phyloP scores from a whole-genome alignment of 2,113 vertebrate genomes.

The Mola mola region DNA sequence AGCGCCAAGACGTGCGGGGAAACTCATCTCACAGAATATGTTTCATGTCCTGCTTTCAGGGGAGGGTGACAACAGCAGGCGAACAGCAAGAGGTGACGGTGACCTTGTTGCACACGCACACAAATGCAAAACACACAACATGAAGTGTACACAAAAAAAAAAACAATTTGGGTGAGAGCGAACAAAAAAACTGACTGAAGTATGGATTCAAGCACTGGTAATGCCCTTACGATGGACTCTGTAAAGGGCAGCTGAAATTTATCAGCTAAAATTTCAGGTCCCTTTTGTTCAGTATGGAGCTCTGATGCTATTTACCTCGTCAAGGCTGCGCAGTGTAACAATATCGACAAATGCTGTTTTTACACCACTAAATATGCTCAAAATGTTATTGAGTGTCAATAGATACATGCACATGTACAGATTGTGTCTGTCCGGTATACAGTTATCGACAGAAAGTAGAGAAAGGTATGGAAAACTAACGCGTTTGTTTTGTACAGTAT shows the following conservation, averaged over 20 bases:
- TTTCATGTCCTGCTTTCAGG: constrained; percentile 30
- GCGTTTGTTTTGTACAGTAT: too few relatives aligned
- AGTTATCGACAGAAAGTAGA: too few relatives aligned
- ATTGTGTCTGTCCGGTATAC: too few relatives aligned
- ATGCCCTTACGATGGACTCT: not conserved
- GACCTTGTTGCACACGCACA: constrained; percentile 36
- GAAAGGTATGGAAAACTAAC: too few relatives aligned
- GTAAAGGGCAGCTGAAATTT: too few relatives aligned
- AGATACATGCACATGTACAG: too few relatives aligned
- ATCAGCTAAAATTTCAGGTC: too few relatives aligned
- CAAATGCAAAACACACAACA: not conserved
- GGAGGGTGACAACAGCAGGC: constrained; percentile 55
- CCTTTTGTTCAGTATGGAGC: not conserved
- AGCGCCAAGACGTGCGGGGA: constrained; percentile 27
- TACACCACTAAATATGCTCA: too few relatives aligned
- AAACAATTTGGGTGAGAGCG: constrained; percentile 9
- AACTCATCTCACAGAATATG: constrained; percentile 50
- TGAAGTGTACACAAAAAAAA: constrained; percentile 21
- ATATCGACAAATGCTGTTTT: too few relatives aligned
- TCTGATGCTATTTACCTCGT: constrained; percentile 16
- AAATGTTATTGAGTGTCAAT: too few relatives aligned
- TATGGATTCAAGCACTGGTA: constrained; percentile 3
- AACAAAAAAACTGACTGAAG: constrained; percentile 33
- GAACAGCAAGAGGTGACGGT: constrained; percentile 20
- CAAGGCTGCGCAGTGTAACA: too few relatives aligned